These are phyloP conservation scores for Drosophila parthenogenetica DNA, from an alignment of 2,888 invertebrate genomes.

Conservation along the genomic window DNA sequence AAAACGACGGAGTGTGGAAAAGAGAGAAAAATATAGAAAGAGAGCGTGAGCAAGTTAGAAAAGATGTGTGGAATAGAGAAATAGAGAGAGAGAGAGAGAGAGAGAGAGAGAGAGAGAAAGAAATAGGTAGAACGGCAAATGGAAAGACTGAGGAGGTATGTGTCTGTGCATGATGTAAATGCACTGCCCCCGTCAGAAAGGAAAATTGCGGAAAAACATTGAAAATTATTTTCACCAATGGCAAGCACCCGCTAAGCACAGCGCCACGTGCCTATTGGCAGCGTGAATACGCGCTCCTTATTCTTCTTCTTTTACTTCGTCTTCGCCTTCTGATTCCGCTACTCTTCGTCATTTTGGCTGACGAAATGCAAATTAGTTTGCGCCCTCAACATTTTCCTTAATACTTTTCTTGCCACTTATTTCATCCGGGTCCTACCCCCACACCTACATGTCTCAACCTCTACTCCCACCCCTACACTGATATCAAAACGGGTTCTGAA, in stretches of 20 bases:
- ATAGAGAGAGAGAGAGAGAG: neutral
- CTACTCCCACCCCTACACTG: too few species aligned
- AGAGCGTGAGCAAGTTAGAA: neutral
- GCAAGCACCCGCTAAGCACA: slow-evolving; percentile 33
- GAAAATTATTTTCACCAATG: slow-evolving; percentile 54
- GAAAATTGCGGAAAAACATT: slow-evolving; percentile 35
- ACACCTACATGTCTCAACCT: too few species aligned
- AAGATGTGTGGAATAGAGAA: neutral
- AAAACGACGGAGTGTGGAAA: neutral
- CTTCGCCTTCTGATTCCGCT: neutral
- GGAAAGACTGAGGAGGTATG: neutral
- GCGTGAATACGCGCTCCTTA: slow-evolving; percentile 10
- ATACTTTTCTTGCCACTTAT: too few species aligned
- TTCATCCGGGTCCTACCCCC: too few species aligned
- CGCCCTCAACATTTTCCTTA: too few species aligned
- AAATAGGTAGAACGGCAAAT: too few species aligned
- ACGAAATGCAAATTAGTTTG: too few species aligned
- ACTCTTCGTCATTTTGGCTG: neutral
- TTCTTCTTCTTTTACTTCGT: neutral
- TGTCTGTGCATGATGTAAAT: slow-evolving; percentile 9
- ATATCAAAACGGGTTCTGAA: too few species aligned
- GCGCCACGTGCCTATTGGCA: slow-evolving; percentile 58
- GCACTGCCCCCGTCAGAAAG: slow-evolving; percentile 24
- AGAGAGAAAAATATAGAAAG: neutral
- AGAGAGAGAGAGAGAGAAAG: neutral